These are phyloP conservation scores for Poecile atricapillus DNA, from an alignment of 2,113 vertebrate genomes.

Conservation along the genomic window DNA sequence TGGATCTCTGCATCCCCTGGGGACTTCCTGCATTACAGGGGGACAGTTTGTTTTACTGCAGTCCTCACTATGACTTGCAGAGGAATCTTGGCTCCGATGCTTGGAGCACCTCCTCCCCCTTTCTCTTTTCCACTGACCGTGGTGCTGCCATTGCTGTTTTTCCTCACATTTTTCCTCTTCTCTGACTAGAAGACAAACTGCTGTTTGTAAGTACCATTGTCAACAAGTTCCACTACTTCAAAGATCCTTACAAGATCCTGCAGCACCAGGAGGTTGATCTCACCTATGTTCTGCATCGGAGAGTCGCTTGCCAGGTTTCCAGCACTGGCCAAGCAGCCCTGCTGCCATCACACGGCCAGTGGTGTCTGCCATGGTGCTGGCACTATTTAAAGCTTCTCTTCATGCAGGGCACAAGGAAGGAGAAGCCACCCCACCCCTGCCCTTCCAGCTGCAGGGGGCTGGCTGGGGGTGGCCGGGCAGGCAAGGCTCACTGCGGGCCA, in stretches of 20 bases:
- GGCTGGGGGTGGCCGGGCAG: background rate
- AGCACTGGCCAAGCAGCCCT: background rate
- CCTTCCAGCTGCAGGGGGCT: fast-evolving
- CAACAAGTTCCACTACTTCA: background rate
- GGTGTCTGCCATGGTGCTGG: fast-evolving
- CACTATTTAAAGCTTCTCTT: background rate
- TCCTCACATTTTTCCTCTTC: background rate
- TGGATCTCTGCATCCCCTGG: background rate
- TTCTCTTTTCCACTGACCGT: too few relatives aligned
- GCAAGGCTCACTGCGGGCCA: fast-evolving
- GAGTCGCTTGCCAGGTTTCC: background rate
- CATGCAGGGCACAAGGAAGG: background rate
- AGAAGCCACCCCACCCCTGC: background rate
- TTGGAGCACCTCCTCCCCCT: background rate
- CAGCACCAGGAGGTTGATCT: background rate
- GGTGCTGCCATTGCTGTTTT: background rate
- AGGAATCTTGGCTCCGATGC: background rate
- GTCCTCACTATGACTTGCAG: background rate
- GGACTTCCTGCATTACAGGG: background rate
- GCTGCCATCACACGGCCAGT: fast-evolving
- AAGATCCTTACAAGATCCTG: background rate
- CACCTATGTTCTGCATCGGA: fast-evolving
- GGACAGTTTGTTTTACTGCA: too few relatives aligned
- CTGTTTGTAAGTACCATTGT: background rate
- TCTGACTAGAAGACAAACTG: background rate